These are phyloP conservation scores for Aspidapion aeneum DNA, from an alignment of 2,888 invertebrate genomes.

Conservation along the genomic window DNA sequence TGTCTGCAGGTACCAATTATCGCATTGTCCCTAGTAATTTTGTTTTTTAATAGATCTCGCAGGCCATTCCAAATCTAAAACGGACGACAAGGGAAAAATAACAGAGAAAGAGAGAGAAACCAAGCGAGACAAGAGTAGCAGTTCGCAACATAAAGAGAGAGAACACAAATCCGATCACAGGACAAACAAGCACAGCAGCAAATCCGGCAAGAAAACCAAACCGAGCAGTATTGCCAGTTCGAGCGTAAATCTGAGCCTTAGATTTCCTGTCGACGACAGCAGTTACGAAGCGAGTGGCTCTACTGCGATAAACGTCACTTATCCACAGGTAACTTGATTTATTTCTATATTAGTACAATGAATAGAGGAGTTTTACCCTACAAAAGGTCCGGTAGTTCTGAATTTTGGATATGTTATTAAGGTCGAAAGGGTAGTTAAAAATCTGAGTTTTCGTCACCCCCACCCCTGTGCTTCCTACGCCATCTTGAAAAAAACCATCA, in stretches of 20 bases:
- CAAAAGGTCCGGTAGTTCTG: no score
- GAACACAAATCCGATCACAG: conserved; percentile 11
- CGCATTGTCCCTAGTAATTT: not conserved
- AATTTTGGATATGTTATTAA: no score
- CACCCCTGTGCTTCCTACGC: no score
- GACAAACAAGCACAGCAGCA: conserved; percentile 10
- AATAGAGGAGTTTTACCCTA: no score
- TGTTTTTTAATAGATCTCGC: not conserved
- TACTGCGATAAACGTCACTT: conserved; percentile 33
- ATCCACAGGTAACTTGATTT: conserved; percentile 31
- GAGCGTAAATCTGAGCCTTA: conserved; percentile 9
- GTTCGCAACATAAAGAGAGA: conserved; percentile 13
- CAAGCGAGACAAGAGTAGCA: conserved; percentile 19
- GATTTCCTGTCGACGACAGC: conserved; percentile 14
- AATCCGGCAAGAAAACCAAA: conserved; percentile 11
- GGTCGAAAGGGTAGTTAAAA: no score
- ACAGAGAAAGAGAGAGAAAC: conserved; percentile 19
- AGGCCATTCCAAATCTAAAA: not conserved
- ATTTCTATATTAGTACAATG: no score
- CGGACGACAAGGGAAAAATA: conserved; percentile 4
- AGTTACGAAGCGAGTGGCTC: conserved; percentile 29
- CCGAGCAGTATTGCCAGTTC: conserved; percentile 10
- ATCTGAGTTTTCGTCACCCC: no score
- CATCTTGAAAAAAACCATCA: no score
- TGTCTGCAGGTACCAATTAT: not conserved